Conservation (phyloP, 2,113 vertebrate species). For the Daboia siamensis region DNA sequence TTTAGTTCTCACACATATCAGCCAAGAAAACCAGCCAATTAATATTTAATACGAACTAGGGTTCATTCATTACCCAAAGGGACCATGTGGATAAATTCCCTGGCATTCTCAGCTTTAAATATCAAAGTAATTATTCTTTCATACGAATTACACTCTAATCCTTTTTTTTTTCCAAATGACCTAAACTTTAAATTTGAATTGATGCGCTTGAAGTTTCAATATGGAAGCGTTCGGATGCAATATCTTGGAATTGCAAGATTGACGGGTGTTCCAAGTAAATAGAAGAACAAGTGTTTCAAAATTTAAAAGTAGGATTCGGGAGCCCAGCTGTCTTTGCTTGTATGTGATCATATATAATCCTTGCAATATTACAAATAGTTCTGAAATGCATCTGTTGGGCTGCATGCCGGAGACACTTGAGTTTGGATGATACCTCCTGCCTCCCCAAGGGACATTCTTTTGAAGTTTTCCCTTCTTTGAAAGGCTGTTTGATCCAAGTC, state of each 20-base stretch:
- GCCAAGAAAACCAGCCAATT: background rate
- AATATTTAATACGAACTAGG: background rate
- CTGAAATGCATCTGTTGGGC: background rate
- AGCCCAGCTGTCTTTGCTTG: background rate
- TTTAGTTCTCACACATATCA: background rate
- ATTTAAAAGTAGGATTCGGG: background rate
- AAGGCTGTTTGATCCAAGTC: background rate
- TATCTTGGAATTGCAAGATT: background rate
- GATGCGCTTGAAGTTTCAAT: background rate
- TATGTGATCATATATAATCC: background rate
- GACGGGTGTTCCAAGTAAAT: background rate
- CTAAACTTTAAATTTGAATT: background rate
- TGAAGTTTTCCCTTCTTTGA: background rate
- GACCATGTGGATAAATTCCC: background rate
- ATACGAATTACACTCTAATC: background rate
- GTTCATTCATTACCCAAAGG: background rate
- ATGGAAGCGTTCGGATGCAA: background rate
- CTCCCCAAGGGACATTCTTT: background rate
- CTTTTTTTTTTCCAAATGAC: background rate
- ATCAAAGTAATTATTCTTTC: background rate
- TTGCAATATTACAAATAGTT: background rate
- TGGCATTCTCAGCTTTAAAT: background rate
- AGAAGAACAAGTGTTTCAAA: background rate
- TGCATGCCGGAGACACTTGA: background rate
- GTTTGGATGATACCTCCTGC: background rate